Evolutionary conservation across 1,140 invertebrate species (phyloP).

Genomic region (Dinothrombium tinctorium): DNA sequence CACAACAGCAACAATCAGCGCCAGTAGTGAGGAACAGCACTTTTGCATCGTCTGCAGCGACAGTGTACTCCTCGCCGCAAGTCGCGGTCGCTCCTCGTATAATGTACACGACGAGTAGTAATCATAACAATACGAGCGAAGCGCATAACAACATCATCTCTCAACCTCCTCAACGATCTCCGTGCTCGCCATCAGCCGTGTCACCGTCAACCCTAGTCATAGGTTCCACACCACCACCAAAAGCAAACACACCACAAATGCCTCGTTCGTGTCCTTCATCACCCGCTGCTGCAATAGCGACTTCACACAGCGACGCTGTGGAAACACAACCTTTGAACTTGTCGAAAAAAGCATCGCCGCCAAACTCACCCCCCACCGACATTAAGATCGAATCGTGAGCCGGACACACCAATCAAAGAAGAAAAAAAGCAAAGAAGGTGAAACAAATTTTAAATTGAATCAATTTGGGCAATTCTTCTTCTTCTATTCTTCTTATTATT

Average conservation of each 20-base stretch:
- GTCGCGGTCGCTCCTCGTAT: constrained; percentile 8
- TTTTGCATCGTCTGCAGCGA: constrained; percentile 1
- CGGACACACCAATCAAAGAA: too few species aligned
- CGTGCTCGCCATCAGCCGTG: constrained; percentile 6
- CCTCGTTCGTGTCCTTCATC: constrained; percentile 12
- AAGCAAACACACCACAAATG: constrained; percentile 10
- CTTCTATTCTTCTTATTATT: too few species aligned
- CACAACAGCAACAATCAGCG: constrained; percentile 1
- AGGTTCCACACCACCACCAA: too few species aligned
- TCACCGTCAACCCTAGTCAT: constrained; percentile 7
- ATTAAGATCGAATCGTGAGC: too few species aligned
- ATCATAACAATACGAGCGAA: background rate
- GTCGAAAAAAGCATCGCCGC: constrained; percentile 61
- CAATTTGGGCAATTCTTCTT: too few species aligned
- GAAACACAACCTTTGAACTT: constrained; percentile 46
- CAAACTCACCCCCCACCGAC: constrained; percentile 17
- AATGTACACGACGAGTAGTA: background rate
- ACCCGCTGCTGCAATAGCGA: constrained; percentile 18
- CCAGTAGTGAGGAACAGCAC: background rate
- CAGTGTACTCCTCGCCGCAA: background rate
- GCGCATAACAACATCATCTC: background rate
- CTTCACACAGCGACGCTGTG: constrained; percentile 37
- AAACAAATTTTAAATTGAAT: too few species aligned
- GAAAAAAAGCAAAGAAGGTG: too few species aligned
- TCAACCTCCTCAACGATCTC: constrained; percentile 2